Percentiles rank a stretch among this genome's conserved stretches.
These are phyloP conservation scores for Prolemur simus DNA, from an alignment of 2,113 vertebrate species.

Conservation along the genomic window DNA sequence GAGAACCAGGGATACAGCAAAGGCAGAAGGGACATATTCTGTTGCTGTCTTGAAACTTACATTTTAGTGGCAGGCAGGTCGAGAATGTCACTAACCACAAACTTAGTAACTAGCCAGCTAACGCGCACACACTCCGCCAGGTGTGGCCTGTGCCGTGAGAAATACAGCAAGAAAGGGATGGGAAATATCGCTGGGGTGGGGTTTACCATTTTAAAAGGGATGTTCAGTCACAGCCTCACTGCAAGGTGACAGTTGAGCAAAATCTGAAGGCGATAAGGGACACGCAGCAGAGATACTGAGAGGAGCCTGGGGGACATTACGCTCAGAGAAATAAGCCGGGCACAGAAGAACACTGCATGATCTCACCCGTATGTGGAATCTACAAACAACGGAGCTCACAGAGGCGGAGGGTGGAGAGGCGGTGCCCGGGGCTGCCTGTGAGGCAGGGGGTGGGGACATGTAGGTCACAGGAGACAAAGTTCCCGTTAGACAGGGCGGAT, in stretches of 20 bases:
- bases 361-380: too few relatives aligned
- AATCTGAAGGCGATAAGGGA: neutral
- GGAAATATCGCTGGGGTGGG: too few relatives aligned
- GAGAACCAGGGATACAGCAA: neutral
- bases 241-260: neutral
- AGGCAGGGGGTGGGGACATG: too few relatives aligned
- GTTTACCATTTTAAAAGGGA: neutral
- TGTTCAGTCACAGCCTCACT: neutral
- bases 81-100: neutral
- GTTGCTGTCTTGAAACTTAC: neutral
- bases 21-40: neutral
- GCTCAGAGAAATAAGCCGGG: neutral
- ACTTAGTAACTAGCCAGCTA: neutral
- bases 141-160: too few relatives aligned
- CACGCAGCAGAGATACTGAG: neutral
- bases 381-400: neutral
- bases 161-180: neutral
- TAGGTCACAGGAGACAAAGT: neutral
- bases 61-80: neutral
- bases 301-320: too few relatives aligned
- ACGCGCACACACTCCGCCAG: neutral
- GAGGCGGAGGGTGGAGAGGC: neutral
- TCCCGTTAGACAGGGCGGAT: neutral
- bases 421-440: accelerated
- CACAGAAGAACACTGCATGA: neutral